Evolutionary conservation across 1,140 invertebrate genomes (phyloP), one percentile per base, ranked within the genome.

Genomic region (Drosophila kepulauana): DNA sequence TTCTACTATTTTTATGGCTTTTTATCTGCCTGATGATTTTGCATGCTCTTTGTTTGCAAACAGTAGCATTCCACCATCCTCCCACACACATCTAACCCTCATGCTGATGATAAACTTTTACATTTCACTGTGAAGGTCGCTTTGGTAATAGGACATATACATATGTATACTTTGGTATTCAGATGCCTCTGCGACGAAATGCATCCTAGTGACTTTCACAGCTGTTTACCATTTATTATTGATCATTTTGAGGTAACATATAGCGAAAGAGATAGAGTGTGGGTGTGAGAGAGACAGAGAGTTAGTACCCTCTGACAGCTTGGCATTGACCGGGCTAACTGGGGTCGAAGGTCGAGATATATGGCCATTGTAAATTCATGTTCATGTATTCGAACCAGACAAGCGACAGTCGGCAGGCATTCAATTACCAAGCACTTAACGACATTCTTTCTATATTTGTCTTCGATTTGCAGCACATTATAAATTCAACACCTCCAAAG

Each of bases 11-110:
- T 75, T 69, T 84, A 81, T 72, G 48, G 64, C 69, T 74, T 79
- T 88, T 80, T 88, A 88, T 80, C 64, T 78, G 69, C 45, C 77
- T 67, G 54, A 79, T 46, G 80, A 78, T 75, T 88, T 65, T 88
- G 67, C 69, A 81, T 73, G 70, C 69, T 78, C 48, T 72, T 63
- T 73, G 81, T 63, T 73, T 57, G 64, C 77, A 62, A 59, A 66
- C 59, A 65, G 45, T 46, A 57, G 46, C 28, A 25, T 25, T 25
- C 3, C 20, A 38, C 13, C 35, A 3, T 7, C 8, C 4, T 16
- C 20, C 15, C 20, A 25, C 20, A 3, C 20, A 25, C 0, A 15
- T 33, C 54, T 10, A 15, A 45, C 43, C 4, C 33, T 8, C 57
- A 38, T 48, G 10, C 11, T 6, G 8, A 15, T 48, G 25, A 28